Evolutionary conservation across 2,888 invertebrate species (phyloP).

Genomic region (Aelia acuminata): DNA sequence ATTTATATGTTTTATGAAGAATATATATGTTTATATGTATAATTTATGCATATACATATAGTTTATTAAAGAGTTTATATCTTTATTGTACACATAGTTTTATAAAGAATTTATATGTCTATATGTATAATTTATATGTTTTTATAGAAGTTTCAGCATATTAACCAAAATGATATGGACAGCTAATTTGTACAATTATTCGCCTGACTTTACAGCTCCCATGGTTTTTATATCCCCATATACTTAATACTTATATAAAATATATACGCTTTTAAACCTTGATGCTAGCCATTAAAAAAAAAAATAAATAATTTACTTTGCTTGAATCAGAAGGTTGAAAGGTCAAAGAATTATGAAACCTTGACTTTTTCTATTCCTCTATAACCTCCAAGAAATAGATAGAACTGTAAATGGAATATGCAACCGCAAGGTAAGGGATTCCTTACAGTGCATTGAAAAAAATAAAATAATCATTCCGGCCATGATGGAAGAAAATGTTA

Average conservation of each 20-base stretch:
- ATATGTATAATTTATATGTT: too few species aligned
- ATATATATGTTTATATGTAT: too few species aligned
- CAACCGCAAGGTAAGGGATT: not conserved
- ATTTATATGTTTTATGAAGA: too few species aligned
- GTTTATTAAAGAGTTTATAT: too few species aligned
- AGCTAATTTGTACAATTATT: too few species aligned
- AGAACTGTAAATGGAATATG: not conserved
- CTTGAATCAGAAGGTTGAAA: not conserved
- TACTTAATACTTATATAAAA: not conserved
- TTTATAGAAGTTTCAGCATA: too few species aligned
- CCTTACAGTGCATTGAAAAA: not conserved
- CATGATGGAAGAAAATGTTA: not conserved
- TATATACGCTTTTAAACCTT: not conserved
- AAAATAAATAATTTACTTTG: not conserved
- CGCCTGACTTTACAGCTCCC: too few species aligned
- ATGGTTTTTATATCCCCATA: too few species aligned
- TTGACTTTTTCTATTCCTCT: constrained; percentile 15
- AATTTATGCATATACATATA: too few species aligned
- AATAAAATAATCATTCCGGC: not conserved
- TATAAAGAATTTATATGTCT: too few species aligned
- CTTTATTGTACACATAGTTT: too few species aligned
- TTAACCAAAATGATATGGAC: too few species aligned
- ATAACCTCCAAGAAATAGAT: not conserved
- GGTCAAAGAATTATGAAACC: not conserved
- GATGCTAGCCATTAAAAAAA: not conserved